These are phyloP conservation scores for Calyptomena viridis DNA, from an alignment of 2,113 vertebrate genomes.

Conservation along the genomic window DNA sequence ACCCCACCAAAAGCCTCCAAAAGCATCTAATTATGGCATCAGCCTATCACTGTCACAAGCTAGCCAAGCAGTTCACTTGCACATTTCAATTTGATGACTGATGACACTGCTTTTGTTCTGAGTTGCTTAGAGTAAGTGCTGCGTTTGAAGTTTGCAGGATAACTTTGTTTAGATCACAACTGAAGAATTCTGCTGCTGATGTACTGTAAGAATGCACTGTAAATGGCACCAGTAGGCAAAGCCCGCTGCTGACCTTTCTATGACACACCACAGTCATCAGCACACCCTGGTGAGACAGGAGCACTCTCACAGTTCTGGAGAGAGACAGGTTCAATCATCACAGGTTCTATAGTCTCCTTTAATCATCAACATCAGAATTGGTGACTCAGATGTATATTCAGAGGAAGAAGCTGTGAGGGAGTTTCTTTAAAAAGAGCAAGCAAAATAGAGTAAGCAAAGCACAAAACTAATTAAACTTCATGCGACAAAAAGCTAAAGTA, in stretches of 20 bases:
- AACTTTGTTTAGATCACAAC: background rate
- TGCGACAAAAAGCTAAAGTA: constrained; percentile 71
- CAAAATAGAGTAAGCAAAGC: constrained; percentile 69
- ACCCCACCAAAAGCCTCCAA: background rate
- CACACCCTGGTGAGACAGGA: background rate
- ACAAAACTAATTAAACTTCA: constrained; percentile 80
- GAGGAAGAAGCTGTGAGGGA: constrained; percentile 38
- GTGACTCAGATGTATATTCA: constrained; percentile 34
- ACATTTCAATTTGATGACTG: background rate
- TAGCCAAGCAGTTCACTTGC: background rate
- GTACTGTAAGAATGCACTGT: background rate
- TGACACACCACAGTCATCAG: background rate
- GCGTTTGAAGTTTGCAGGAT: background rate
- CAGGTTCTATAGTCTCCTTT: background rate
- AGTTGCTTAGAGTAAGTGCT: background rate
- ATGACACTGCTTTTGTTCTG: background rate
- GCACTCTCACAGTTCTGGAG: background rate
- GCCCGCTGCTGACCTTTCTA: background rate
- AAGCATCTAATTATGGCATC: accelerated
- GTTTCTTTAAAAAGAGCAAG: constrained; percentile 43
- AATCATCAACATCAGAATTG: background rate
- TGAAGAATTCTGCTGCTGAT: background rate
- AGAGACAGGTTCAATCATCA: background rate
- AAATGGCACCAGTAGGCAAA: background rate
- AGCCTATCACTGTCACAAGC: background rate